Evolutionary conservation across 2,888 invertebrate species (phyloP).

Genomic region (Noctua janthina): DNA sequence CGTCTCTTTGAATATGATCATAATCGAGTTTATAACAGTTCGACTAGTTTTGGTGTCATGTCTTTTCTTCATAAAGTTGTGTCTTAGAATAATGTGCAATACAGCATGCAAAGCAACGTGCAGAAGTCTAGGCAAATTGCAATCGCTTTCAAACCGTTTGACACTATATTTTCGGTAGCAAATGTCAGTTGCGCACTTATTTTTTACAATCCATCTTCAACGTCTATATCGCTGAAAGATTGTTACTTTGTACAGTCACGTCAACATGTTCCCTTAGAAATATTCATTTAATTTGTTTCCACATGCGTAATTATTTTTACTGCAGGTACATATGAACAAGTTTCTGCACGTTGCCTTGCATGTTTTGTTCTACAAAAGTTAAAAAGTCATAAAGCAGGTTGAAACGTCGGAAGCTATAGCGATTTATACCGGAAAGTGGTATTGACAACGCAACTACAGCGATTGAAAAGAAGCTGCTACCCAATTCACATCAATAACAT

Average conservation of each 20-base stretch:
- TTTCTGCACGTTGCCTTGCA: neutral
- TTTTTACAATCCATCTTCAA: too few relatives aligned
- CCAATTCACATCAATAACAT: conserved; percentile 11
- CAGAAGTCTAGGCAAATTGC: too few relatives aligned
- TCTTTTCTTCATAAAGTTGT: neutral
- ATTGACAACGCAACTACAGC: neutral
- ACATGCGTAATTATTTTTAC: neutral
- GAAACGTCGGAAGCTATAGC: neutral
- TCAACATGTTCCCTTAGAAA: too few relatives aligned
- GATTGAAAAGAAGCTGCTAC: neutral
- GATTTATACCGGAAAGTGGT: neutral
- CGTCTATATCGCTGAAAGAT: too few relatives aligned
- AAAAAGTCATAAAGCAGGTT: neutral
- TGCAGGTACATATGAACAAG: neutral
- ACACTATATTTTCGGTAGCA: too few relatives aligned
- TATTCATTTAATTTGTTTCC: neutral
- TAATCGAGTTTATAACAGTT: conserved; percentile 4
- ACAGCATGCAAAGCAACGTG: too few relatives aligned
- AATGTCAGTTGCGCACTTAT: too few relatives aligned
- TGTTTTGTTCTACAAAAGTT: neutral
- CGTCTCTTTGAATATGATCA: conserved; percentile 5
- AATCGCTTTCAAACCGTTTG: too few relatives aligned
- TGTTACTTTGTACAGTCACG: too few relatives aligned
- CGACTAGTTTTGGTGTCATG: neutral
- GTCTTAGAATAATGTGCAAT: too few relatives aligned